A percentile compares a stretch with the other conserved stretches of the same genome.
phyloP scores from a whole-genome alignment of 2,888 invertebrate species.

The Rhagonycha lutea region DNA sequence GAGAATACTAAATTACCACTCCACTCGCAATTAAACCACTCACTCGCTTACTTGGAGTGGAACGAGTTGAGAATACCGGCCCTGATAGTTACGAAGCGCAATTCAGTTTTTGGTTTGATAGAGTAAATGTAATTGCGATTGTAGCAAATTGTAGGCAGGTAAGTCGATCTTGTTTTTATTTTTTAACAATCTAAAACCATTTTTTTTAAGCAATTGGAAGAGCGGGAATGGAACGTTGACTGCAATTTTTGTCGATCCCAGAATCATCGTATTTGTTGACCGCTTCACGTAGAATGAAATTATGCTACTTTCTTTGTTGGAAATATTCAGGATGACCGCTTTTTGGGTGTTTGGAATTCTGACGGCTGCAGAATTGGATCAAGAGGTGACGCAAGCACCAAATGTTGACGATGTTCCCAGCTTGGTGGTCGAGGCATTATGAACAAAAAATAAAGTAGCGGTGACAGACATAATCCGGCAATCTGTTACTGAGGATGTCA shows the following conservation, averaged over 20 bases:
- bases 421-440: neutral
- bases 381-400: neutral
- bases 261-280: slow-evolving; percentile 44
- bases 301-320: slow-evolving; percentile 60
- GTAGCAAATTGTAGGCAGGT: slow-evolving; percentile 55
- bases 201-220: slow-evolving; percentile 66
- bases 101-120: too few relatives aligned
- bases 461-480: neutral
- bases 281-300: slow-evolving; percentile 58
- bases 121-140: too few relatives aligned
- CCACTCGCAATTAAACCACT: too few relatives aligned
- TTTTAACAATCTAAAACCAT: neutral
- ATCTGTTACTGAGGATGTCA: neutral
- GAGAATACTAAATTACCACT: too few relatives aligned
- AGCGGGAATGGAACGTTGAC: slow-evolving; percentile 62
- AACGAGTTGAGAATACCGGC: too few relatives aligned
- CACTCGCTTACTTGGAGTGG: too few relatives aligned
- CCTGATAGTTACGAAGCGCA: too few relatives aligned
- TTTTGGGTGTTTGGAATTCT: slow-evolving; percentile 58
- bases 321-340: slow-evolving; percentile 56
- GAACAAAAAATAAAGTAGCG: neutral
- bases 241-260: slow-evolving; percentile 64
- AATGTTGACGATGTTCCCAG: neutral
- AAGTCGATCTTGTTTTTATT: slow-evolving; percentile 28
- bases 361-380: slow-evolving; percentile 35